phyloP scores from a whole-genome alignment of 2,113 vertebrate species.

The Lathamus discolor region DNA sequence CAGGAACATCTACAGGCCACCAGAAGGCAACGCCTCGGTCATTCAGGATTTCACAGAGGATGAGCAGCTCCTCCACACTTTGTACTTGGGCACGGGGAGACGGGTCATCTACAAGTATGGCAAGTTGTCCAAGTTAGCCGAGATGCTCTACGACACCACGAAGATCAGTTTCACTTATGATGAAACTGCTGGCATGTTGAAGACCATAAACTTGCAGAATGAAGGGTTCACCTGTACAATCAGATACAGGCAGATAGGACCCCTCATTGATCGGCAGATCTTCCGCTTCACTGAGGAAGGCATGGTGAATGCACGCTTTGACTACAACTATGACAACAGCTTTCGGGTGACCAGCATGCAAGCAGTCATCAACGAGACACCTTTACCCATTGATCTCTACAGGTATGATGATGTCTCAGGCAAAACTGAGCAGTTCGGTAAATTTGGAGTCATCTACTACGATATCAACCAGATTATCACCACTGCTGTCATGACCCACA shows the following conservation, averaged over 20 bases:
- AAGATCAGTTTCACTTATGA: constrained; percentile 93
- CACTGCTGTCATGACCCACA: constrained; percentile 98
- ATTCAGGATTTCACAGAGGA: constrained; percentile 96
- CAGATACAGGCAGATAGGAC: constrained; percentile 94
- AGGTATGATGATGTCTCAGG: constrained; percentile 96
- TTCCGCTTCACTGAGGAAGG: constrained; percentile 98
- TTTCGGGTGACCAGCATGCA: constrained; percentile 99
- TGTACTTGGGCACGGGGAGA: constrained; percentile 91
- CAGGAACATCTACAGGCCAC: constrained; percentile 92
- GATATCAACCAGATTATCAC: constrained; percentile 99
- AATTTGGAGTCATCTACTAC: constrained; percentile 98
- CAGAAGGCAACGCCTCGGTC: constrained; percentile 91
- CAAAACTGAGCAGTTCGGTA: constrained; percentile 97
- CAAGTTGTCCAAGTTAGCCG: constrained; percentile 89
- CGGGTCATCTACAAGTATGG: constrained; percentile 94
- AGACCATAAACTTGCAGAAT: constrained; percentile 92
- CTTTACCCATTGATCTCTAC: constrained; percentile 94
- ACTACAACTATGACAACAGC: constrained; percentile 99
- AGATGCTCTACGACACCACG: constrained; percentile 94
- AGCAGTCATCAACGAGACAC: constrained; percentile 96
- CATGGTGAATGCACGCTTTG: constrained; percentile 97
- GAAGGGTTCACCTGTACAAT: constrained; percentile 97
- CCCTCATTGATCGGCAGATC: constrained; percentile 95
- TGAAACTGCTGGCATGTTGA: constrained; percentile 92
- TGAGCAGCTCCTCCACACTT: constrained; percentile 88